Base-by-base conservation (phyloP, 2,888 invertebrate species). In the Sphaerophoria rueppellii region DNA sequence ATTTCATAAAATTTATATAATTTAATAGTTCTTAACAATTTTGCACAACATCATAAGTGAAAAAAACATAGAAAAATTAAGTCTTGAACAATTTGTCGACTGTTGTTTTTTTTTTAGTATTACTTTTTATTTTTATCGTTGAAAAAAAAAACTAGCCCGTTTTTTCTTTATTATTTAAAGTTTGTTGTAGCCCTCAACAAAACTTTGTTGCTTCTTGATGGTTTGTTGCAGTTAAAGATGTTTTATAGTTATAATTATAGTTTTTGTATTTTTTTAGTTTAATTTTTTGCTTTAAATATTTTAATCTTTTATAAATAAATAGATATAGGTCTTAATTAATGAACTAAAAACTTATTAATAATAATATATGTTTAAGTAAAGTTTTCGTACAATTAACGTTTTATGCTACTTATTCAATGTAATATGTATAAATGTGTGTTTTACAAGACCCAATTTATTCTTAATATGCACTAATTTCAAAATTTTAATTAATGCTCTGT, bases 131-230 rank as follows among this genome's bases (percentile, higher is more conserved):
- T 11, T 69, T 16, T 71, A 12, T 55, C 37, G n/a, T 52, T 52
- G 12, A 6, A 40, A 82, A 57, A 71, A 80, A 72, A 80, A 75
- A 69, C 52, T 85, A 85, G 83, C 83, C 83, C 83, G 80, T 82
- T 77, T 73, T 75, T 35, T 67, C 43, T 37, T 65, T 46, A 54
- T 76, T 35, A 60, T 54, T 74, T 50, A 58, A 80, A 85, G 72
- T 60, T 46, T 85, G 80, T 80, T 85, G 83, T 85, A 80, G 83
- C 83, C 83, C 83, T 79, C 83, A 85, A 85, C 80, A 73, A 79
- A 67, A 79, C 75, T 79, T 74, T 67, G n/a, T 55, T 65, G 35
- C 43, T 34, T 63, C n/a, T 75, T 54, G 65, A 71, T 70, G 65
- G 74, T 74, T 71, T 70, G 69, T 78, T 74, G 76, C 76, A 82